phyloP scores from a whole-genome alignment of 2,888 invertebrate species.

The Cantharis flavilabris region DNA sequence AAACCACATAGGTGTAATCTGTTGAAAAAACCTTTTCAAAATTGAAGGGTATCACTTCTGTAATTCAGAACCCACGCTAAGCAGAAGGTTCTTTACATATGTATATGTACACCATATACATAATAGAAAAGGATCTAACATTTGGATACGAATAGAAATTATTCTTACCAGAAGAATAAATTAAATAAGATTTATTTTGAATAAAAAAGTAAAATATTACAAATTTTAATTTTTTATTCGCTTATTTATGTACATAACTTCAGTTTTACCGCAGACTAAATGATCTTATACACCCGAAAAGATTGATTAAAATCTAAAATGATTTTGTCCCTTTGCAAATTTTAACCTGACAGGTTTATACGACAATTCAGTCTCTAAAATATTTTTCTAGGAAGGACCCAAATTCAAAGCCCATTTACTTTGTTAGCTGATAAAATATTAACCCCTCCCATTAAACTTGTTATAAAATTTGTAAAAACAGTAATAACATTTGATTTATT shows the following conservation, averaged over 20 bases:
- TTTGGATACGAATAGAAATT: too few relatives aligned
- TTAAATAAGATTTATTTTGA: not conserved
- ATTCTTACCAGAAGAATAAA: too few relatives aligned
- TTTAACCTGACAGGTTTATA: not conserved
- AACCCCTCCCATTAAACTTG: not conserved
- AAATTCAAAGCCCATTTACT: not conserved
- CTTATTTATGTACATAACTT: not conserved
- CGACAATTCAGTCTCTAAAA: not conserved
- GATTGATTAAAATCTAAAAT: not conserved
- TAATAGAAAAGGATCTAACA: too few relatives aligned
- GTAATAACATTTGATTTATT: not conserved
- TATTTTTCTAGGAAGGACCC: too few relatives aligned
- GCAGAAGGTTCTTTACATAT: too few relatives aligned
- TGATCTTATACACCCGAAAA: not conserved
- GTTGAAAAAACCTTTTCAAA: too few relatives aligned
- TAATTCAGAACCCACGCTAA: too few relatives aligned
- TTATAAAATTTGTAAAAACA: not conserved
- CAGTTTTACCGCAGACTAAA: not conserved
- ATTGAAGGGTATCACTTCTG: too few relatives aligned
- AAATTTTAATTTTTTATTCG: not conserved
- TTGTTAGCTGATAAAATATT: not conserved
- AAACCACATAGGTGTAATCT: too few relatives aligned
- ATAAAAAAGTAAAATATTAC: not conserved
- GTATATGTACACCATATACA: too few relatives aligned
- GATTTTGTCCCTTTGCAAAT: not conserved